Evolutionary conservation across 1,140 invertebrate species (phyloP).

Genomic region (Drosophila nigromelanica): DNA sequence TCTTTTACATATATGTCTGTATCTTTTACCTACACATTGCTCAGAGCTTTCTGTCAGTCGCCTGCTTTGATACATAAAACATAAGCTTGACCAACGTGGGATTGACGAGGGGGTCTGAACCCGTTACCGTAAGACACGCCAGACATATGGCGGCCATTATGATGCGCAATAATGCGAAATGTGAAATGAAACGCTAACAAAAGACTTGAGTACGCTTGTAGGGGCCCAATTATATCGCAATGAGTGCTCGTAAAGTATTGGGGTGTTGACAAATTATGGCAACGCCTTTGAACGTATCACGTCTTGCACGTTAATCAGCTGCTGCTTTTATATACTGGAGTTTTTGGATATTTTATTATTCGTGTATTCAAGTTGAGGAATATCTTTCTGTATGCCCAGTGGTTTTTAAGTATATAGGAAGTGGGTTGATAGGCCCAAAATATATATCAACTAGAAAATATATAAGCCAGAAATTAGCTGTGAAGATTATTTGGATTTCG

Average conservation of each 20-base stretch:
- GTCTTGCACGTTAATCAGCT: slow-evolving; percentile 67
- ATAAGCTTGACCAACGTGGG: slow-evolving; percentile 56
- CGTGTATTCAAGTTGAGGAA: slow-evolving; percentile 2
- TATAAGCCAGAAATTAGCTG: no score
- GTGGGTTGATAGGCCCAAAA: no score
- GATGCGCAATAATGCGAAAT: slow-evolving; percentile 75
- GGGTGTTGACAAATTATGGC: slow-evolving; percentile 83
- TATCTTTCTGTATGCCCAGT: background rate
- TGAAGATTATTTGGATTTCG: no score
- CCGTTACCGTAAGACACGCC: slow-evolving; percentile 50
- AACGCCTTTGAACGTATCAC: slow-evolving; percentile 72
- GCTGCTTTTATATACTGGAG: no score
- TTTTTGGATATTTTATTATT: slow-evolving; percentile 11
- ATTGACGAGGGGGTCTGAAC: slow-evolving; percentile 14
- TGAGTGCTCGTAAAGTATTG: slow-evolving; percentile 81
- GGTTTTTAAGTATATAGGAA: no score
- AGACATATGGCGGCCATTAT: slow-evolving; percentile 76
- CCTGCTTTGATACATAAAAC: slow-evolving; percentile 78
- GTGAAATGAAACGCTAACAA: slow-evolving; percentile 48
- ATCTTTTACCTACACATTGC: slow-evolving; percentile 43
- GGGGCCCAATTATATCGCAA: slow-evolving; percentile 79
- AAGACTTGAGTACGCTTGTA: slow-evolving; percentile 27
- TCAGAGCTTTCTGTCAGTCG: slow-evolving; percentile 30
- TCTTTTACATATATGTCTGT: slow-evolving; percentile 13
- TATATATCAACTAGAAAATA: no score